Percentiles rank a stretch among this genome's conserved stretches.
Conservation (phyloP, 2,888 invertebrate species). For the Clitarchus hookeri region DNA sequence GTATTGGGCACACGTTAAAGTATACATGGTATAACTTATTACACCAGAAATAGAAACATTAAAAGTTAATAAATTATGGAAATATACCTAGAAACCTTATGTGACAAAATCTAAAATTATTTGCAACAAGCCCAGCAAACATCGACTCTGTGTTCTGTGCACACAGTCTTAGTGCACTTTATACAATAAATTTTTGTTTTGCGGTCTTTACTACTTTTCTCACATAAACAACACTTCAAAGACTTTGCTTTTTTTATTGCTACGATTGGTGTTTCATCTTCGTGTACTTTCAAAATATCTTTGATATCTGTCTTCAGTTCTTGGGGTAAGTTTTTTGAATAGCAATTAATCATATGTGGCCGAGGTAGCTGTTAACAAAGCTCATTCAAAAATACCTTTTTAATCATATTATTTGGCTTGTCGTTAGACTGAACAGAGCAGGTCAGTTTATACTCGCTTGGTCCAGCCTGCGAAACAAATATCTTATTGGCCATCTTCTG, state of each 20-base stretch:
- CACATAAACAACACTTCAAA: background rate
- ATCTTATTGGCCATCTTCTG: slow-evolving; percentile 46
- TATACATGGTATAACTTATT: too few relatives aligned
- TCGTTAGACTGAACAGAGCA: background rate
- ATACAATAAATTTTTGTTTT: background rate
- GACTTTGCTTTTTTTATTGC: background rate
- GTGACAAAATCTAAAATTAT: background rate
- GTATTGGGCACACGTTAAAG: too few relatives aligned
- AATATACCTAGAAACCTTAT: background rate
- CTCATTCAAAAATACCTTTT: background rate
- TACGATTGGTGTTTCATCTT: background rate
- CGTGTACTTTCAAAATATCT: background rate
- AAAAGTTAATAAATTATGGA: too few relatives aligned
- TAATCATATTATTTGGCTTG: background rate
- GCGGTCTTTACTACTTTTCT: background rate
- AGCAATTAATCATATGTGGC: background rate
- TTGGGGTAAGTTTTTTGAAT: background rate
- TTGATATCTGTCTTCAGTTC: background rate
- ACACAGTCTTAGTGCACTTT: background rate
- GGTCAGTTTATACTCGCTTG: slow-evolving; percentile 43
- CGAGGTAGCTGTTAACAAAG: background rate
- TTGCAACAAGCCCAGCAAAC: background rate
- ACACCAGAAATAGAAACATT: too few relatives aligned
- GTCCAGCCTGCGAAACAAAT: slow-evolving; percentile 45
- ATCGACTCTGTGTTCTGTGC: background rate